Base-by-base conservation (phyloP, 2,888 invertebrate species). In the Bimastos eiseni region DNA sequence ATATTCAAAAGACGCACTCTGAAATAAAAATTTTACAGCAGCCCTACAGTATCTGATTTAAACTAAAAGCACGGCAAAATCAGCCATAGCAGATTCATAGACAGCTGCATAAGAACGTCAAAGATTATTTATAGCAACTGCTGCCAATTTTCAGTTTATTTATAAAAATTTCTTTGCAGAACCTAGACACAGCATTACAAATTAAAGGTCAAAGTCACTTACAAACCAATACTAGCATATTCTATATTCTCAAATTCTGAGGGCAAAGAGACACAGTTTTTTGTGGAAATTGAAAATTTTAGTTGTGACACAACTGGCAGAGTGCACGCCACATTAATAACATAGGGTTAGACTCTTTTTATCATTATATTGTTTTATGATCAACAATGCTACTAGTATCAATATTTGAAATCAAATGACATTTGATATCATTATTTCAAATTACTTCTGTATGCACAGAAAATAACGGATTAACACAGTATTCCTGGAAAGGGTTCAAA, bases 1-100 rank as follows among this genome's bases (percentile, higher is more conserved):
- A 86, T 86, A 86, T 86, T 86, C 86, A 86, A 86, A 86, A 86
- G 86, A 86, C 36, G 37, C 86, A 70, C 70, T 70, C 70, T 70
- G 70, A 70, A 70, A 70, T 49, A 70, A 30, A 70, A 70, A 70
- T 70, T 70, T 70, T 70, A 70, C 70, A 70, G 70, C 70, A 70
- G 70, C 70, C 70, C 70, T 70, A n/a, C 30, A 70, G 70, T 70
- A 70, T 70, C 70, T 13, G 70, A n/a, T n/a, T 70, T 8, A 70
- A 55, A 70, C 1, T 70, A 30, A 8, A 70, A 70, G 70, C n/a
- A 70, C 11, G 70, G 70, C 30, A 70, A 70, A 49, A 70, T n/a
- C 70, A 70, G 70, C 70, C 11, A 70, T 1, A 70, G 70, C n/a
- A 70, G n/a, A 11, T 70, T 70, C n/a, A 8, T 70, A n/a, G n/a